Conservation (phyloP, 2,888 invertebrate genomes). For the Drosophila colorata region DNA sequence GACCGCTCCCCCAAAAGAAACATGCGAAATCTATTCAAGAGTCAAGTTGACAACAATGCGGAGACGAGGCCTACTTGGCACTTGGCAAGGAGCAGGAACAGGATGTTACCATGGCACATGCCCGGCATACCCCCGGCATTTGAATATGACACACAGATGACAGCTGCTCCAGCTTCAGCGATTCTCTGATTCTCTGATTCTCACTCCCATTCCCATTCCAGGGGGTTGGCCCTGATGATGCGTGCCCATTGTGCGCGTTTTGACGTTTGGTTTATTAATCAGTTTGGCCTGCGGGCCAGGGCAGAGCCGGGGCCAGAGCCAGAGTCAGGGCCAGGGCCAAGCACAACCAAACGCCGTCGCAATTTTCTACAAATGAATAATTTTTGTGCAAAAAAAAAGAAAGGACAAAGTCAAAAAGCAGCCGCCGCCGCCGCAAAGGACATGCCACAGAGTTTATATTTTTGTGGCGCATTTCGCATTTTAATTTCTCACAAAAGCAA, state of each 20-base stretch:
- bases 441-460: slow-evolving; percentile 38
- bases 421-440: slow-evolving; percentile 25
- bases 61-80: slow-evolving; percentile 61
- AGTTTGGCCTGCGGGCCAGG: slow-evolving; percentile 82
- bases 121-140: slow-evolving; percentile 45
- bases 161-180: slow-evolving; percentile 75
- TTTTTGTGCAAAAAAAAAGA: slow-evolving; percentile 64
- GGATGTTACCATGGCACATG: slow-evolving; percentile 64
- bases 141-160: slow-evolving; percentile 83
- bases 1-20: slow-evolving; percentile 38
- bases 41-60: slow-evolving; percentile 81
- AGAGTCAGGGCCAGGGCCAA: slow-evolving; percentile 41
- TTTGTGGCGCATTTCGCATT: slow-evolving; percentile 62
- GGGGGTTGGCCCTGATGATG: slow-evolving; percentile 53
- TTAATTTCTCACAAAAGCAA: slow-evolving; percentile 69
- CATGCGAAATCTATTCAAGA: slow-evolving; percentile 63
- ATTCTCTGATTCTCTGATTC: too few species aligned
- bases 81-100: slow-evolving; percentile 67
- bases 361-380: slow-evolving; percentile 80
- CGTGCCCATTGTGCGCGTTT: slow-evolving; percentile 81
- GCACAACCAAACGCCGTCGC: slow-evolving; percentile 50
- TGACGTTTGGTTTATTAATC: slow-evolving; percentile 85
- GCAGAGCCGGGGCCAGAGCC: slow-evolving; percentile 29
- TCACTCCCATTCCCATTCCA: slow-evolving; percentile 31
- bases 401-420: slow-evolving; percentile 57